Evolutionary conservation across 2,797 vertebrate species (phyloP).

Genomic region (Neoniphon sammara): DNA sequence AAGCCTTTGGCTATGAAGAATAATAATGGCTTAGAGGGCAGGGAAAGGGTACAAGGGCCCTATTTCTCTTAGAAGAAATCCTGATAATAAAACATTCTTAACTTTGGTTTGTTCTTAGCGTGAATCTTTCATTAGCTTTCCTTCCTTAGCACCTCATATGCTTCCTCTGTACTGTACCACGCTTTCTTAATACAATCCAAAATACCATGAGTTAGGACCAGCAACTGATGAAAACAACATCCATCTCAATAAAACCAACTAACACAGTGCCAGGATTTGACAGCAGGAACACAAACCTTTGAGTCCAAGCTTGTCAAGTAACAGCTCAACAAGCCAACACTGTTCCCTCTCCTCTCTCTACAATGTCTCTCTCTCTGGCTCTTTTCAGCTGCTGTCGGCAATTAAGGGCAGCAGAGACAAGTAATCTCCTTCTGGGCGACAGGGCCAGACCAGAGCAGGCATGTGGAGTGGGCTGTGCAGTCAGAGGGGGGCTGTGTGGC

Average conservation of each 20-base stretch:
- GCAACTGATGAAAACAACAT: slow-evolving; percentile 68
- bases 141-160: slow-evolving; percentile 33
- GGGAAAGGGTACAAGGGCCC: slow-evolving; percentile 47
- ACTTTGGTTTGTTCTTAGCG: slow-evolving; percentile 16
- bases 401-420: slow-evolving; percentile 87
- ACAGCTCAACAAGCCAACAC: slow-evolving; percentile 79
- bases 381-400: slow-evolving; percentile 85
- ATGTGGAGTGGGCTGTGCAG: slow-evolving; percentile 77
- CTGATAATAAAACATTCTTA: slow-evolving; percentile 40
- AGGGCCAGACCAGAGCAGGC: slow-evolving; percentile 79
- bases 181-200: slow-evolving; percentile 31
- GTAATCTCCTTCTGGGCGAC: slow-evolving; percentile 85
- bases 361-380: slow-evolving; percentile 71
- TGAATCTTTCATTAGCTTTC: slow-evolving; percentile 38
- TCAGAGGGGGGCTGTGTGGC: slow-evolving; percentile 36
- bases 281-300: slow-evolving; percentile 76
- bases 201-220: slow-evolving; percentile 37
- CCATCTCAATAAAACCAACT: slow-evolving; percentile 67
- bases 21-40: slow-evolving; percentile 52
- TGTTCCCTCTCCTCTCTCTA: slow-evolving; percentile 67
- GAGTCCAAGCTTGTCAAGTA: slow-evolving; percentile 74
- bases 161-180: slow-evolving; percentile 18
- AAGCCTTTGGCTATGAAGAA: slow-evolving; percentile 51
- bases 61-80: slow-evolving; percentile 26
- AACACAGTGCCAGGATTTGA: slow-evolving; percentile 66